Evolutionary conservation across 2,797 vertebrate genomes (phyloP).

Genomic region (Spheniscus humboldti): DNA sequence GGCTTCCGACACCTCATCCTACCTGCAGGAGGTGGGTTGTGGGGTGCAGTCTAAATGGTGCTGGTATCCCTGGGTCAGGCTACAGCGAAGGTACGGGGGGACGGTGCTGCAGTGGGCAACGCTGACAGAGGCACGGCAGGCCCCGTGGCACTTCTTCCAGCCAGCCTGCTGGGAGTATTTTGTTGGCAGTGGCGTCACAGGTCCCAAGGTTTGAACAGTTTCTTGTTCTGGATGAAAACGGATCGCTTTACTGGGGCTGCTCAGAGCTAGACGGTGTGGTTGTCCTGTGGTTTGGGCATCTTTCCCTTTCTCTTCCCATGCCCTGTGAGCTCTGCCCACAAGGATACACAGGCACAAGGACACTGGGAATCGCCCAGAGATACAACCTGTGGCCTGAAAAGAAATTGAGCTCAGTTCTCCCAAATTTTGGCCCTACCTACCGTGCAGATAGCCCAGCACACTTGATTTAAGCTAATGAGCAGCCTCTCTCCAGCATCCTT

Average conservation of each 20-base stretch:
- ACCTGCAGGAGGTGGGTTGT: background rate
- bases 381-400: background rate
- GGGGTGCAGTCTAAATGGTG: background rate
- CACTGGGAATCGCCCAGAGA: background rate
- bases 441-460: background rate
- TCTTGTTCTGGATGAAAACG: background rate
- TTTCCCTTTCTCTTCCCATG: background rate
- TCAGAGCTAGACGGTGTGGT: background rate
- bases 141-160: background rate
- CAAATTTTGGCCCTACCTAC: background rate
- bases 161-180: background rate
- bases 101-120: background rate
- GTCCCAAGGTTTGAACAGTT: background rate
- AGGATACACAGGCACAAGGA: background rate
- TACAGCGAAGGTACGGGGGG: fast-evolving
- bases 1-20: background rate
- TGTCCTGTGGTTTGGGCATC: background rate
- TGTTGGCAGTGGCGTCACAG: background rate
- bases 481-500: background rate
- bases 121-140: background rate
- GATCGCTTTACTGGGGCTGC: background rate
- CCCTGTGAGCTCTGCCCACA: background rate
- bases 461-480: background rate
- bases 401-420: background rate
- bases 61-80: too few species aligned